Percentiles rank a stretch among this genome's conserved stretches.
Evolutionary conservation across 2,113 vertebrate genomes (phyloP).

Genomic region (Jaculus jaculus): DNA sequence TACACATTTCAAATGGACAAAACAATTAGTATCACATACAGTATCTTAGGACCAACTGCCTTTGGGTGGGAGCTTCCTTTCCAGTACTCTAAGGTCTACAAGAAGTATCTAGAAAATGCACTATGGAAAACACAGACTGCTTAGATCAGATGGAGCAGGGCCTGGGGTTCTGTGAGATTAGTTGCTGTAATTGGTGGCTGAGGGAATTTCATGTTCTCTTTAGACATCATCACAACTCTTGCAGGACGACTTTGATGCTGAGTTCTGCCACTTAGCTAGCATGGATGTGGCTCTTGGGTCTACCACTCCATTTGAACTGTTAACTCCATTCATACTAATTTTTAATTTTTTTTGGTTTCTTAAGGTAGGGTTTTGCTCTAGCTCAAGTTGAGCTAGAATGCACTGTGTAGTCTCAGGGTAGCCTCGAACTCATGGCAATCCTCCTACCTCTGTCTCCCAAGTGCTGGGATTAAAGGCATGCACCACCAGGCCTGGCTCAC

Average conservation of each 20-base stretch:
- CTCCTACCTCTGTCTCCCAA: too few species aligned
- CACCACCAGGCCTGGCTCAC: too few species aligned
- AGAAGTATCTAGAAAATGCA: slow-evolving; percentile 76
- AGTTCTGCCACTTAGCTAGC: slow-evolving; percentile 95
- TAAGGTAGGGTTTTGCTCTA: too few species aligned
- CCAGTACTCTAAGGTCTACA: slow-evolving; percentile 89
- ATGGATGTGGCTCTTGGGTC: slow-evolving; percentile 91
- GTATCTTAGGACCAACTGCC: too few species aligned
- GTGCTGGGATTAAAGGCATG: too few species aligned
- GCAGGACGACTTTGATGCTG: slow-evolving; percentile 93
- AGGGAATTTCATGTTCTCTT: slow-evolving; percentile 97
- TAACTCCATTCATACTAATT: slow-evolving; percentile 96
- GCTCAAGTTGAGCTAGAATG: too few species aligned
- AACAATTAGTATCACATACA: slow-evolving; percentile 57
- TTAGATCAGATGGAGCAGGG: slow-evolving; percentile 81
- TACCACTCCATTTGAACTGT: slow-evolving; percentile 97
- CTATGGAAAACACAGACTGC: slow-evolving; percentile 88
- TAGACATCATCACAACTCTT: slow-evolving; percentile 97
- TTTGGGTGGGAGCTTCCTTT: slow-evolving; percentile 76
- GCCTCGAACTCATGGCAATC: too few species aligned
- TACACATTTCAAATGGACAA: slow-evolving; percentile 86
- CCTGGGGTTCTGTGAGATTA: slow-evolving; percentile 84
- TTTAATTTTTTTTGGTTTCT: slow-evolving; percentile 83
- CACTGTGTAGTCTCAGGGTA: too few species aligned
- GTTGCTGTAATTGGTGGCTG: slow-evolving; percentile 95